Base-by-base conservation (phyloP, 2,797 vertebrate species). In the Vireo griseus region DNA sequence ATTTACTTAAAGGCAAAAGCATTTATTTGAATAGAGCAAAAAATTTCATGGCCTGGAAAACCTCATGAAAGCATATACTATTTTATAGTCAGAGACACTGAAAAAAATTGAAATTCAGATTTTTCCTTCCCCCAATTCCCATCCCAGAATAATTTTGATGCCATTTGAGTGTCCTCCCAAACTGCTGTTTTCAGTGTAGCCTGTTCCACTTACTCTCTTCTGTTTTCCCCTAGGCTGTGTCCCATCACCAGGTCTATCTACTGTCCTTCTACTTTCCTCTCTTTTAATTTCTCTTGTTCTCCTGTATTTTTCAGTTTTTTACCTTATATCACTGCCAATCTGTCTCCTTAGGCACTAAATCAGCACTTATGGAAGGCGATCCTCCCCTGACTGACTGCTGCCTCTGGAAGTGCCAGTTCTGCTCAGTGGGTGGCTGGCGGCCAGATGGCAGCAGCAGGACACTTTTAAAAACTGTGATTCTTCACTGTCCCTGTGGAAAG, bases 401-500 rank as follows among this genome's bases (percentile, higher is more conserved):
- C 91, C 77, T 65, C 79, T 69, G 5, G 17, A 67, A 76, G 82
- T 12, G 69, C 40, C 82, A 51, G 1, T 39, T 79, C 0, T 0
- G 19, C 81, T 85, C 61, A 6, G 63, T 1, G 1, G 86, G 92
- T 18, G 10, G 69, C 61, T 21, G 39, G 39, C 0, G 48, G 92
- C 66, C 96, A 95, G 94, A 94, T 86, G 95, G 95, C 87, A 94
- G 89, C 90, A 92, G 82, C 74, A 92, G 76, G 79, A 92, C 66
- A 61, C 26, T 52, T 63, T 66, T 44, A 35, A 85, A 88, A 86
- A 22, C 73, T 54, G 45, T 45, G 73, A 82, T 73, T 88, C 85
- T 71, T 74, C 61, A 63, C 48, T 58, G 5, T n/a, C 51, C 55
- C 52, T 1, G 1, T 73, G 40, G 37, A 71, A 89, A 80, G 31